These are phyloP conservation scores for Epirrhoe alternata DNA, from an alignment of 2,888 invertebrate genomes.

Conservation along the genomic window DNA sequence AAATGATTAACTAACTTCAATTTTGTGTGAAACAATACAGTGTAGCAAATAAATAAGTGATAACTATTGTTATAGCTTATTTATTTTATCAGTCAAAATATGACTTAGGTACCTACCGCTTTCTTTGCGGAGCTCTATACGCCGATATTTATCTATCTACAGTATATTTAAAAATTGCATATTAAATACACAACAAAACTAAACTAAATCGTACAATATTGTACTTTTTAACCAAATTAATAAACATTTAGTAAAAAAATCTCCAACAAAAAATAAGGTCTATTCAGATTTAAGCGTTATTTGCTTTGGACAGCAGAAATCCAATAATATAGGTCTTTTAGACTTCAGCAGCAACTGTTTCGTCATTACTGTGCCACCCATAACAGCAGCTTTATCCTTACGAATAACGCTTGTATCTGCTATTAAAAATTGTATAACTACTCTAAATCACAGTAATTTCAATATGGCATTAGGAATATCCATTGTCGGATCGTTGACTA, in stretches of 20 bases:
- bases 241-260: conserved; percentile 11
- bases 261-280: conserved; percentile 22
- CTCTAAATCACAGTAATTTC: conserved; percentile 66
- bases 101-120: no score
- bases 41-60: no score
- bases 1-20: no score
- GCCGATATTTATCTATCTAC: not conserved
- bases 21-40: no score
- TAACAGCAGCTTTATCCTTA: not conserved
- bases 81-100: no score
- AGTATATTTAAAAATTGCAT: not conserved
- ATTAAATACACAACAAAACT: conserved; percentile 7
- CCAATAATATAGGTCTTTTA: no score
- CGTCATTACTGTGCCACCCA: no score
- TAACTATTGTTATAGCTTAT: no score
- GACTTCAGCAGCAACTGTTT: no score
- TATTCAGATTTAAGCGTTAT: not conserved
- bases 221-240: conserved; percentile 21
- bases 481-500: conserved; percentile 95
- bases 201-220: conserved; percentile 16
- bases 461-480: conserved; percentile 72
- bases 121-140: no score
- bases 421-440: conserved; percentile 13
- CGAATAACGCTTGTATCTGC: not conserved
- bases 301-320: not conserved